These are phyloP conservation scores for Ceratina japonica DNA, from an alignment of 1,140 invertebrate species.

Conservation along the genomic window DNA sequence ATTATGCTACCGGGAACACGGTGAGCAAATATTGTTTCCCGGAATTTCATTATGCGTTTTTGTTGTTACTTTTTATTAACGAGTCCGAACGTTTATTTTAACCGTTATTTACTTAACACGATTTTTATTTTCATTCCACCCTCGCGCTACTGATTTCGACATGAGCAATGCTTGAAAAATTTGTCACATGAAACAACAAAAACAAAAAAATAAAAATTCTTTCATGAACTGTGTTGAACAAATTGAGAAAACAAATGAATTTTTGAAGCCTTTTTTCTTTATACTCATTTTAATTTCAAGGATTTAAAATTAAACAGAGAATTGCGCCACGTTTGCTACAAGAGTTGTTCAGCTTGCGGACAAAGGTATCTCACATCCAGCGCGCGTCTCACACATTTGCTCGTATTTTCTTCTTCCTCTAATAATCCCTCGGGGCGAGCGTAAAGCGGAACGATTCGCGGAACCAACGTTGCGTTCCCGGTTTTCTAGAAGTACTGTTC, in stretches of 20 bases:
- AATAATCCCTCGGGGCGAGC: not conserved
- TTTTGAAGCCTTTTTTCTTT: not conserved
- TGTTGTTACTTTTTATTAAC: not conserved
- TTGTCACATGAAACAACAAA: no score
- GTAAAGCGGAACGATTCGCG: not conserved
- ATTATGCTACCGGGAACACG: not conserved
- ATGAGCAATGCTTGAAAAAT: not conserved
- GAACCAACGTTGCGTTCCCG: not conserved
- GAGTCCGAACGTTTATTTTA: not conserved
- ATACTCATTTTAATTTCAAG: not conserved
- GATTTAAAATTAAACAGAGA: conserved; percentile 1
- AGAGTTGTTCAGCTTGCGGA: conserved; percentile 1
- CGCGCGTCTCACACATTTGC: not conserved
- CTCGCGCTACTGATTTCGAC: no score
- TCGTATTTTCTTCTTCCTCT: not conserved
- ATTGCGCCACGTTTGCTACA: not conserved
- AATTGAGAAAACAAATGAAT: not conserved
- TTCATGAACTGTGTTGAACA: not conserved
- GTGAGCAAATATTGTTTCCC: no score
- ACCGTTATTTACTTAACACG: not conserved
- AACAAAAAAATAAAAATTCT: not conserved
- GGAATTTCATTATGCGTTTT: not conserved
- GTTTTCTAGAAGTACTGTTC: not conserved
- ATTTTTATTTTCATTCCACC: not conserved
- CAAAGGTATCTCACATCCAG: conserved; percentile 19